Evolutionary conservation across 2,113 vertebrate genomes (phyloP), one percentile per base, ranked within the genome.

Genomic region (Myanophis thanlyinensis): DNA sequence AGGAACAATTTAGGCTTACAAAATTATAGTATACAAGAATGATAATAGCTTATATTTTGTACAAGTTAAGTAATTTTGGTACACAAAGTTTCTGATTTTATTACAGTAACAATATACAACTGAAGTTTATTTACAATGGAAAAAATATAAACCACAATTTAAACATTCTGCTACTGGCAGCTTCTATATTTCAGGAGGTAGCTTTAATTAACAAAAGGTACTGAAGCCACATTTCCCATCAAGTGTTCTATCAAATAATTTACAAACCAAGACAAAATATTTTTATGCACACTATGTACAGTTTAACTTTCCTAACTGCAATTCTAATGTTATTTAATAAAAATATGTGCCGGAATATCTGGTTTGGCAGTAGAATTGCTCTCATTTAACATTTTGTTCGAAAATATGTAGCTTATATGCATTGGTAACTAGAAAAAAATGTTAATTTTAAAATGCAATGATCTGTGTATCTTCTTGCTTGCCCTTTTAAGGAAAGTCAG

Each of bases 101-200:
- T 98, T 98, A 98, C 97, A 98, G 96, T 96, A 97, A 98, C 97
- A 98, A 98, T 98, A 96, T 98, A 98, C 98, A 99, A 98, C 97
- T 98, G 89, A 98, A 67, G 48, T 97, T 93, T 98, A 98, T 98
- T 98, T 98, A 99, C 98, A 98, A 98, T 94, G 96, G 96, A 97
- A 97, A 97, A 97, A 85, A 97, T 97, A 98, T 97, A 98, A 98
- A 97, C 97, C 97, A 98, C 96, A 98, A 97, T 98, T 97, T 95
- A 97, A 97, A 97, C 97, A 97, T 97, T 97, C 97, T 98, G 98
- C 98, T 98, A 98, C 98, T 98, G 98, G 98, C 98, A 98, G 98
- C 98, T 98, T 98, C 98, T 98, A 98, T 97, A 98, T 96, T 98
- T 98, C 96, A 98, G 98, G 99, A 99, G 99, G 99, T 99, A 99